These are phyloP conservation scores for Oceanodroma tethys DNA, from an alignment of 2,113 vertebrate genomes.

Conservation along the genomic window DNA sequence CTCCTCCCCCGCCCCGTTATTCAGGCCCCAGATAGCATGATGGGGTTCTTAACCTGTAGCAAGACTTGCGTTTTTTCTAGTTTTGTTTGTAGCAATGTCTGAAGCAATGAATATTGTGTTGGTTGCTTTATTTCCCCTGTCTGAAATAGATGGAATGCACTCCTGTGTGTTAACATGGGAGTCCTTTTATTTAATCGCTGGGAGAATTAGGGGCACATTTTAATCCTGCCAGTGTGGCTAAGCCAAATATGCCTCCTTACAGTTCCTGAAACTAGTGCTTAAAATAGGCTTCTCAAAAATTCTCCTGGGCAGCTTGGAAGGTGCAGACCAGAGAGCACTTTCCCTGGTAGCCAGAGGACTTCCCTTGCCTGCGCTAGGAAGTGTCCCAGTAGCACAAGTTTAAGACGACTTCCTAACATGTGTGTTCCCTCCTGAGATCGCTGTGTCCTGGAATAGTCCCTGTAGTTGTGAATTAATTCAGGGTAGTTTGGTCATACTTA, in stretches of 20 bases:
- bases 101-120: not conserved
- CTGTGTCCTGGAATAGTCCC: not conserved
- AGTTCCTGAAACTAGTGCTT: not conserved
- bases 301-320: not conserved
- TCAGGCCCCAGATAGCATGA: not conserved
- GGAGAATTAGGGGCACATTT: not conserved
- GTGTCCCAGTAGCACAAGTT: not conserved
- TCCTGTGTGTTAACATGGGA: not conserved
- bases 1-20: not conserved
- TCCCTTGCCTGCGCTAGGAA: not conserved
- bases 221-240: not conserved
- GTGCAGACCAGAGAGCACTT: not conserved
- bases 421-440: not conserved
- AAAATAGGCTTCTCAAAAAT: constrained; percentile 13
- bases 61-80: not conserved
- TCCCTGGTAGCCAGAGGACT: not conserved
- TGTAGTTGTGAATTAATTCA: not conserved
- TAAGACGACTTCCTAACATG: not conserved
- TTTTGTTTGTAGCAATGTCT: not conserved
- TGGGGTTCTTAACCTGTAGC: not conserved
- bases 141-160: not conserved
- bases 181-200: not conserved
- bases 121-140: not conserved
- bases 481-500: not conserved
- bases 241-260: not conserved